Conservation (phyloP, 2,113 vertebrate genomes). For the cattle (Bos taurus) region DNA sequence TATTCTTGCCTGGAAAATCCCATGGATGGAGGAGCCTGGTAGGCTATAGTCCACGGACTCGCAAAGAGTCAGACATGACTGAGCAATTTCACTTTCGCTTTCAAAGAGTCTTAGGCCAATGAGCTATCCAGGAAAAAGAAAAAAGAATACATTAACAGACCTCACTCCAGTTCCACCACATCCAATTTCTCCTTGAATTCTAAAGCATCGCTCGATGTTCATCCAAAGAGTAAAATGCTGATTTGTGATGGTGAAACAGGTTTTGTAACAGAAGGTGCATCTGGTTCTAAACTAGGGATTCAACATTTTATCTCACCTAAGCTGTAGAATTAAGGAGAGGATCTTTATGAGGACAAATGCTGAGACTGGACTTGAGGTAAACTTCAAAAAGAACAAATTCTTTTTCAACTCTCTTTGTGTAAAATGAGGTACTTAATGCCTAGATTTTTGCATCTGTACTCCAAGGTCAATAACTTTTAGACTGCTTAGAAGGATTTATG, state of each 20-base stretch:
- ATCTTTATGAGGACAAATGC: background rate
- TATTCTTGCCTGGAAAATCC: no score
- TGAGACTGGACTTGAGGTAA: background rate
- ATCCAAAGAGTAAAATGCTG: background rate
- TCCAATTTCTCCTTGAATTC: background rate
- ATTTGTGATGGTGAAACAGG: background rate
- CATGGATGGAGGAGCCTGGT: no score
- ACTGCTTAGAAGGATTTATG: background rate
- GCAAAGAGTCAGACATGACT: background rate
- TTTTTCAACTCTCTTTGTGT: background rate
- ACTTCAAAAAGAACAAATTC: background rate
- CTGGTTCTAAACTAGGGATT: background rate
- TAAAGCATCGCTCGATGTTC: background rate
- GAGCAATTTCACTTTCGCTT: background rate
- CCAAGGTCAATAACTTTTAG: background rate
- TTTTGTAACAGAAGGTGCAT: background rate
- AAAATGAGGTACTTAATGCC: background rate
- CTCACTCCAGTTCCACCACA: background rate
- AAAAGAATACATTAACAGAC: background rate
- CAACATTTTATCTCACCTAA: background rate
- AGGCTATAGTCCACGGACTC: background rate
- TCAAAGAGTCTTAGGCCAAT: background rate
- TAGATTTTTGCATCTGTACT: background rate
- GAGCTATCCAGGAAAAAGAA: background rate
- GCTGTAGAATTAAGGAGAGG: background rate